Evolutionary conservation across 1,140 invertebrate species (phyloP).

Genomic region (Gryllus bimaculatus): DNA sequence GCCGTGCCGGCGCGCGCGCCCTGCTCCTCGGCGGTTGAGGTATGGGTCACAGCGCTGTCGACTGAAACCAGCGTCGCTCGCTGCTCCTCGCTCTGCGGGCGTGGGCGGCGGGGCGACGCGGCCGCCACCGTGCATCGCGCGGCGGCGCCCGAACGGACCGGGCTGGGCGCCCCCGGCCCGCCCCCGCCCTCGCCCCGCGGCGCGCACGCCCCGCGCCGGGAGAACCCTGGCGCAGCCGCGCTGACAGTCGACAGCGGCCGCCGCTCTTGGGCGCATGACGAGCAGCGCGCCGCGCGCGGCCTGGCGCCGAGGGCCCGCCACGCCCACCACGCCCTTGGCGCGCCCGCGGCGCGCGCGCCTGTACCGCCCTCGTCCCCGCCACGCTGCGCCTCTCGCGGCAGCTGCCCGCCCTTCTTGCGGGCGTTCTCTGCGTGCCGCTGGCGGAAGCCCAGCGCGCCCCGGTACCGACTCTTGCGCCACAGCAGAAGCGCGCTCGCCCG

Average conservation of each 20-base stretch:
- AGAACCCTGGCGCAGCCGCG: constrained; percentile 53
- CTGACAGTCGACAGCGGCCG: constrained; percentile 53
- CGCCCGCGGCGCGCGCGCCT: background rate
- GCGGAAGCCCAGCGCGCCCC: constrained; percentile 49
- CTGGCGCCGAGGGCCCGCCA: background rate
- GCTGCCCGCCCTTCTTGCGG: constrained; percentile 49
- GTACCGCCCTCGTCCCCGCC: constrained; percentile 47
- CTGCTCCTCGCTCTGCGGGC: background rate
- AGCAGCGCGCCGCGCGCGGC: too few relatives aligned
- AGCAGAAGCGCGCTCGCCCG: constrained; percentile 68
- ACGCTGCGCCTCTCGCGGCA: constrained; percentile 48
- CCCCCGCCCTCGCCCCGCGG: constrained; percentile 26
- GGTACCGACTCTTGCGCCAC: constrained; percentile 72
- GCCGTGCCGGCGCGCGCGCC: constrained; percentile 53
- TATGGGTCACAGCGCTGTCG: constrained; percentile 41
- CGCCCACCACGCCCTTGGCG: background rate
- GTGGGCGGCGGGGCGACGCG: background rate
- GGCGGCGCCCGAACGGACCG: background rate
- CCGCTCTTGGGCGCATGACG: constrained; percentile 19
- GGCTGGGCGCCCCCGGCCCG: background rate
- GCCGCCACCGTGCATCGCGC: background rate
- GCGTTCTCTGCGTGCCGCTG: constrained; percentile 42
- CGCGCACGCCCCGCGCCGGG: constrained; percentile 22
- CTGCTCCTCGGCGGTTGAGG: constrained; percentile 54
- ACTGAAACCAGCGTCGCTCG: background rate